Evolutionary conservation across 1,140 invertebrate species (phyloP).

Genomic region (Eufriesea mexicana): DNA sequence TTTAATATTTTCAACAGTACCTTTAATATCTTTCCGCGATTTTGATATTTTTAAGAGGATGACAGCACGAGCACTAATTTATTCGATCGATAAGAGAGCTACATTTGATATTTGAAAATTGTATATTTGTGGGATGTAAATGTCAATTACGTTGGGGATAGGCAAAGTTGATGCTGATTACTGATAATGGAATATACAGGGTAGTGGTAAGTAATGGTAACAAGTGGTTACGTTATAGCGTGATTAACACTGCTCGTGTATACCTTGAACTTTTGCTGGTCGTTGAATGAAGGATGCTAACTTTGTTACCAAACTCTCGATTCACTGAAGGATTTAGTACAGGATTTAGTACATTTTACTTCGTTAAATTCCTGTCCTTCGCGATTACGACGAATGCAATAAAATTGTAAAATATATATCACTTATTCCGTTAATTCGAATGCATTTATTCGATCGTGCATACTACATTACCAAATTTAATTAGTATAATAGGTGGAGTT

Average conservation of each 20-base stretch:
- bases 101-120: too few relatives aligned
- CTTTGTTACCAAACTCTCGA: background rate
- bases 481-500: too few relatives aligned
- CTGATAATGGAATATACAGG: background rate
- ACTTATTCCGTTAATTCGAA: too few relatives aligned
- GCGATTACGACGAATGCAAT: background rate
- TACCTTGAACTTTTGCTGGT: background rate
- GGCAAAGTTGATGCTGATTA: background rate
- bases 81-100: too few relatives aligned
- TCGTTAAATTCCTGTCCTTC: background rate
- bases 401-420: too few relatives aligned
- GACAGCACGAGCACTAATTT: background rate
- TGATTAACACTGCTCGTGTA: background rate
- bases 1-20: too few relatives aligned
- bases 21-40: too few relatives aligned
- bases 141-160: background rate
- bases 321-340: background rate
- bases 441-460: too few relatives aligned
- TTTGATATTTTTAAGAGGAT: background rate
- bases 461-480: too few relatives aligned
- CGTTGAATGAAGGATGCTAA: background rate
- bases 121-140: too few relatives aligned
- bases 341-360: background rate
- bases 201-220: background rate
- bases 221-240: background rate